Evolutionary conservation across 1,140 invertebrate genomes (phyloP), one percentile per base, ranked within the genome.

Genomic region (Lepidurus apus): DNA sequence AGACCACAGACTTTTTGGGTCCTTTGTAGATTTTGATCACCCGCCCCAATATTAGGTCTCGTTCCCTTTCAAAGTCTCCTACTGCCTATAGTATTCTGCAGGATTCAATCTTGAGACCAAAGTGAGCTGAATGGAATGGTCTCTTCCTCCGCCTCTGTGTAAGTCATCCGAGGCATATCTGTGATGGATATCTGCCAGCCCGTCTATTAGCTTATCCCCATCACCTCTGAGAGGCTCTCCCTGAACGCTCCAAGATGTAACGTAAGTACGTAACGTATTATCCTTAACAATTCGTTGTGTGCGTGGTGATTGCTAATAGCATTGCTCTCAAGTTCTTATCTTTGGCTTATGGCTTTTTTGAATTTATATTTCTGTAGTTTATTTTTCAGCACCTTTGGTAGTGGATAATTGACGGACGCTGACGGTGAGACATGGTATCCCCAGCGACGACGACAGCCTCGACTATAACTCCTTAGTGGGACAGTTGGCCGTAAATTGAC

Each of bases 31-130:
- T 65, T 65, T 65, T 21, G 17, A 65, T 65, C 53, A 65, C 21
- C 53, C 53, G 53, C 53, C 53, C 34, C 53, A 65, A 65, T 65
- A 65, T 65, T 65, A 65, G 53, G 53, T 65, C 17, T 65, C 53
- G 53, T 65, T 65, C 53, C 53, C 34, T 65, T 65, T 65, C 21
- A 65, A 65, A 65, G 53, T 65, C 53, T 65, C 8, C 53, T 65
- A 65, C 53, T 65, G 21, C 53, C 53, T 65, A 65, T 21, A 65
- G 17, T 65, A 65, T 65, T 65, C 13, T 9, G 53, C 53, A 65
- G 13, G 13, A n/a, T 65, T 65, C 17, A 21, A n/a, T 65, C 53
- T 21, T 13, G 8, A 17, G 53, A 65, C 17, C 17, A 65, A 65
- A 21, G 53, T 65, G 21, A 17, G 53, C n/a, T 21, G 21, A 17